Percentiles rank a stretch among this genome's conserved stretches.
Evolutionary conservation across 2,888 invertebrate species (phyloP).

Genomic region (Agrochola litura): DNA sequence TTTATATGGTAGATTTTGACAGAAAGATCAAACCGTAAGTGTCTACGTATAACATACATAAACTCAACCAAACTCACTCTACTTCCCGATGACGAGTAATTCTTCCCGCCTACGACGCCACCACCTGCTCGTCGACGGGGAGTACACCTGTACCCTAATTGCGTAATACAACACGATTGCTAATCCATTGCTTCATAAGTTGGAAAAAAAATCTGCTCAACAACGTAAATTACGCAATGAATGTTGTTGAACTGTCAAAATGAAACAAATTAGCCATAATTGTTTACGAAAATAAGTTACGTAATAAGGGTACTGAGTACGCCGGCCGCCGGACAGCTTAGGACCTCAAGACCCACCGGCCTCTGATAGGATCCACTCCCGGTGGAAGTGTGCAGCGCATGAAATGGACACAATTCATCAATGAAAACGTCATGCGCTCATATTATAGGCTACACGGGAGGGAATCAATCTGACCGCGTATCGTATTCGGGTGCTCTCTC

Average conservation of each 20-base stretch:
- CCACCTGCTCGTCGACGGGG: not conserved
- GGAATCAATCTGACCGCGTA: not conserved
- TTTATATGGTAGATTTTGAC: constrained; percentile 83
- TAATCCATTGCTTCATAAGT: too few species aligned
- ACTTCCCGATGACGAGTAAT: not conserved
- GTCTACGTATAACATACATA: not conserved
- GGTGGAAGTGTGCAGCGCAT: not conserved
- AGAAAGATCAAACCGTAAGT: constrained; percentile 84
- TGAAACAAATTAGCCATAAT: too few species aligned
- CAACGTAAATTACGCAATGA: too few species aligned
- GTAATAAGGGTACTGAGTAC: too few species aligned
- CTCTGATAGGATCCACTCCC: not conserved
- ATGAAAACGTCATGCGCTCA: not conserved
- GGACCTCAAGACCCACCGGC: too few species aligned
- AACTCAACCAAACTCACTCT: not conserved
- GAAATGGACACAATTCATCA: not conserved
- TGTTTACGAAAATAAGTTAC: too few species aligned
- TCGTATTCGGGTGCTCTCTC: too few species aligned
- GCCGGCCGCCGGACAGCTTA: not conserved
- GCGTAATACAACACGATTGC: too few species aligned
- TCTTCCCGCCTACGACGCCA: not conserved
- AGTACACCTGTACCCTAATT: too few species aligned
- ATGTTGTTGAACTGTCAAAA: too few species aligned
- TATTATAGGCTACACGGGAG: not conserved
- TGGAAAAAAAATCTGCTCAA: too few species aligned